These are phyloP conservation scores for Urocitellus parryii DNA, from an alignment of 2,113 vertebrate genomes.

Conservation along the genomic window DNA sequence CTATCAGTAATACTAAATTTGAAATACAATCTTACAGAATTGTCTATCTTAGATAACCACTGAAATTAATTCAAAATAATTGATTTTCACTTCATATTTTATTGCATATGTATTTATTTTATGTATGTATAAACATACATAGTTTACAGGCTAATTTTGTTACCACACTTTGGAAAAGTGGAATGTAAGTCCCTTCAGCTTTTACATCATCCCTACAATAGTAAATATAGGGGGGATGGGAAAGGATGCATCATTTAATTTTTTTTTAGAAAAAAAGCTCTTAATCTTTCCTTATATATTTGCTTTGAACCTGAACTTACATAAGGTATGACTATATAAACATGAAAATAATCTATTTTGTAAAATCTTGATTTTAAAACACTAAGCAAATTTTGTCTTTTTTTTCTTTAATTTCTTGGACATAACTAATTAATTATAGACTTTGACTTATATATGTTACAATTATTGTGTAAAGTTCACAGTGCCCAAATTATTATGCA, in stretches of 20 bases:
- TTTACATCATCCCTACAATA: slow-evolving; percentile 41
- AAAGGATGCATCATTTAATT: background rate
- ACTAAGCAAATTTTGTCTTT: background rate
- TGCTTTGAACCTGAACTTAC: background rate
- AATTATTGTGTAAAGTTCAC: slow-evolving; percentile 21
- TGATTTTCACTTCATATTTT: background rate
- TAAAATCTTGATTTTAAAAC: background rate
- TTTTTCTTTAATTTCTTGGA: background rate
- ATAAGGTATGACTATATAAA: background rate
- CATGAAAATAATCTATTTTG: background rate
- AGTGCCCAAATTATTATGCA: slow-evolving; percentile 42
- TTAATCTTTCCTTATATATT: background rate
- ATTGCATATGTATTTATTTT: background rate
- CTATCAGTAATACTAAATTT: slow-evolving; percentile 12
- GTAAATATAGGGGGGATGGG: background rate
- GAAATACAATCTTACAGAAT: slow-evolving; percentile 15
- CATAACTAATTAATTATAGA: background rate
- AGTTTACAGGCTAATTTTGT: background rate
- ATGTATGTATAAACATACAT: background rate
- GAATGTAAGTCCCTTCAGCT: slow-evolving; percentile 54
- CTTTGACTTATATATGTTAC: background rate
- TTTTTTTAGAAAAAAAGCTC: background rate
- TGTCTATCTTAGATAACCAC: slow-evolving; percentile 29
- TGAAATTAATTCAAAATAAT: slow-evolving; percentile 31
- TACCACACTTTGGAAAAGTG: slow-evolving; percentile 21